A percentile compares a stretch with the other conserved stretches of the same genome.
These are phyloP conservation scores for Acrobasis consociella DNA, from an alignment of 2,888 invertebrate species.

Conservation along the genomic window DNA sequence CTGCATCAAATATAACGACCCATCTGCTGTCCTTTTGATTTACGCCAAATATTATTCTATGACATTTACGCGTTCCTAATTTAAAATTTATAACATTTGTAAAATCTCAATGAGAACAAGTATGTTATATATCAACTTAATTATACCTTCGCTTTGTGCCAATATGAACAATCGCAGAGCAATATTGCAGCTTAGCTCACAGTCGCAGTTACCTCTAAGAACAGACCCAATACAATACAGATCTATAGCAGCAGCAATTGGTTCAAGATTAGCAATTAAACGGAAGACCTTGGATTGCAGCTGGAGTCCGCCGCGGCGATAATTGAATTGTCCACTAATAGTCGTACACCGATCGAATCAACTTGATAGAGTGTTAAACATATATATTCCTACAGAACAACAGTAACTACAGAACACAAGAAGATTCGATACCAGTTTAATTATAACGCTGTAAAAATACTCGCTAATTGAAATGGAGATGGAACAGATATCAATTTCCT, in stretches of 20 bases:
- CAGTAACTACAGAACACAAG: not conserved
- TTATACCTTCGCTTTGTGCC: no score
- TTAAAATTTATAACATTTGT: not conserved
- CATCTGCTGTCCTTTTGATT: constrained; percentile 22
- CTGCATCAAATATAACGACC: constrained; percentile 15
- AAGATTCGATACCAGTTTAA: not conserved
- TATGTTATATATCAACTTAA: no score
- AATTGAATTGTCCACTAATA: constrained; percentile 15
- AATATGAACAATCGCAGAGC: no score
- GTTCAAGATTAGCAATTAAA: constrained; percentile 28
- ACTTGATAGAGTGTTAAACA: not conserved
- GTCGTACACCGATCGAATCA: constrained; percentile 2
- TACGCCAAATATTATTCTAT: constrained; percentile 19
- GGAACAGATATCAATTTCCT: not conserved
- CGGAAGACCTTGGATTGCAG: not conserved
- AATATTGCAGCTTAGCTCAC: not conserved
- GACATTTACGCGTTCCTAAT: constrained; percentile 11
- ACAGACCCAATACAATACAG: not conserved
- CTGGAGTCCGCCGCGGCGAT: not conserved
- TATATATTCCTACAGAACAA: not conserved
- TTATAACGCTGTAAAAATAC: not conserved
- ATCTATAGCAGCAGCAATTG: constrained; percentile 30
- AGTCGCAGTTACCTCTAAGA: not conserved
- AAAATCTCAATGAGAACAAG: not conserved
- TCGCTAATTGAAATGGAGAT: constrained; percentile 1